phyloP scores from a whole-genome alignment of 2,888 invertebrate species.

The Sinohyriopsis cumingii region DNA sequence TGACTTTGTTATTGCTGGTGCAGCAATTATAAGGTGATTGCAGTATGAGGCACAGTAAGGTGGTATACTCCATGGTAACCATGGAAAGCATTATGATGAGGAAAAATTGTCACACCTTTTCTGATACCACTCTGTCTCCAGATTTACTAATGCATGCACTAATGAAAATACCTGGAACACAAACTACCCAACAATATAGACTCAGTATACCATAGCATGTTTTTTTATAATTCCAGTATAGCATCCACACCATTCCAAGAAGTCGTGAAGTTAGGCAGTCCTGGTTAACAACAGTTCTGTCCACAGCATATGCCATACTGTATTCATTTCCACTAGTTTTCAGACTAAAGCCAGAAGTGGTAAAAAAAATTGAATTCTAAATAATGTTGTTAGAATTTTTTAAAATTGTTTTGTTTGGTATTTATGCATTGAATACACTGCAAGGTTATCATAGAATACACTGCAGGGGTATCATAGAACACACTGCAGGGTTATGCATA shows the following conservation, averaged over 20 bases:
- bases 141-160: not conserved
- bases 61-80: not conserved
- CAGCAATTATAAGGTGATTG: too few relatives aligned
- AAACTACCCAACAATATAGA: not conserved
- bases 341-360: conserved; percentile 82
- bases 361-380: conserved; percentile 46
- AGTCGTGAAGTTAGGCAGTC: conserved; percentile 91
- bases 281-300: conserved; percentile 84
- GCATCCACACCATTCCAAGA: conserved; percentile 81
- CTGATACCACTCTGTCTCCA: not conserved
- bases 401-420: not conserved
- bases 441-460: too few relatives aligned
- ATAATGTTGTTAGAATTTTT: not conserved
- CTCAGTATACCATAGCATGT: too few relatives aligned
- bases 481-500: too few relatives aligned
- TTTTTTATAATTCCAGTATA: conserved; percentile 47
- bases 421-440: too few relatives aligned
- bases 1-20: too few relatives aligned
- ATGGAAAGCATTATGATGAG: not conserved
- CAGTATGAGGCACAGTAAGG: too few relatives aligned
- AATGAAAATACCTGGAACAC: not conserved
- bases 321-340: conserved; percentile 81
- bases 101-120: not conserved
- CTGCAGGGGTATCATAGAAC: too few relatives aligned
- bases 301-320: conserved; percentile 83